Evolutionary conservation across 2,888 invertebrate genomes (phyloP).

Genomic region (Bombylius discolor): DNA sequence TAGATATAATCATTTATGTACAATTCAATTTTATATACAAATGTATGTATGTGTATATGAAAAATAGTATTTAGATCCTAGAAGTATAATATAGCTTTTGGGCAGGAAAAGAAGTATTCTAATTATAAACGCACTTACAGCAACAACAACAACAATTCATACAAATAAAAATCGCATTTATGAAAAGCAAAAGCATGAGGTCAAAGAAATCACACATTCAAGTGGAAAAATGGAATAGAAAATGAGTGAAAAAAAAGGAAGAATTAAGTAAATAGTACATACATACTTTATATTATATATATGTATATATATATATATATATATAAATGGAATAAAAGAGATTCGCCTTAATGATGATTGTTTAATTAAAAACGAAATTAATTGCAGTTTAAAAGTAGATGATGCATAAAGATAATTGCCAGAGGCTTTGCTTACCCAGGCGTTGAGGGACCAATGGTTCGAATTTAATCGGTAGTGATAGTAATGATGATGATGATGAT

Average conservation of each 20-base stretch:
- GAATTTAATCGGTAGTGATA: conserved; percentile 3
- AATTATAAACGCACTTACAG: no score
- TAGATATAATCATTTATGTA: no score
- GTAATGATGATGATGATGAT: no score
- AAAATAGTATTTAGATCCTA: no score
- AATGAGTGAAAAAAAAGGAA: not conserved
- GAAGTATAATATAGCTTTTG: no score
- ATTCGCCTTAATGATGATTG: conserved; percentile 10
- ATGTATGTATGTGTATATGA: no score
- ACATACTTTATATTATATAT: not conserved
- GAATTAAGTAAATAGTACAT: no score
- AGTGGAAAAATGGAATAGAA: not conserved
- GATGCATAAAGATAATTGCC: conserved; percentile 12
- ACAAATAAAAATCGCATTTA: no score
- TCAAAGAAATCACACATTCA: not conserved
- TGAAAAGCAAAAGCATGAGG: not conserved
- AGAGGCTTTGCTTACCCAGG: not conserved
- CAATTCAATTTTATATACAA: no score
- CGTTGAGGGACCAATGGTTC: conserved; percentile 1
- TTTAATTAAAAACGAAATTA: conserved; percentile 13
- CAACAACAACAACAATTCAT: no score
- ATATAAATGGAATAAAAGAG: not conserved
- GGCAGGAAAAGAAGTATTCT: no score
- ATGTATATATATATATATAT: not conserved
- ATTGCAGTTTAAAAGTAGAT: conserved; percentile 13